Percentiles rank a stretch among this genome's conserved stretches.
Conservation (phyloP, 2,113 vertebrate genomes). For the Corythaeola cristata region DNA sequence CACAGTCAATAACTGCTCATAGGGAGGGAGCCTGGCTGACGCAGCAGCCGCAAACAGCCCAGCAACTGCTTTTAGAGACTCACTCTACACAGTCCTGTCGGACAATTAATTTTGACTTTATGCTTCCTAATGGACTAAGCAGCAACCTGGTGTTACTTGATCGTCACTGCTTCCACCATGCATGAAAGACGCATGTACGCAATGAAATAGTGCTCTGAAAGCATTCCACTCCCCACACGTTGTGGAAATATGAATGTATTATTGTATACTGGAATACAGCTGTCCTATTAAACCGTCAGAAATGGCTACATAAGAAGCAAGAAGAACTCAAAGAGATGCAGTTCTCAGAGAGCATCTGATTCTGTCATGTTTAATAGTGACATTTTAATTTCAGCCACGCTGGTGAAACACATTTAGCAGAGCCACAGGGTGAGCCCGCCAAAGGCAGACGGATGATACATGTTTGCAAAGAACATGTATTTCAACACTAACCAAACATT, state of each 20-base stretch:
- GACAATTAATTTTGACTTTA: conserved; percentile 43
- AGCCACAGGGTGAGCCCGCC: conserved; percentile 4
- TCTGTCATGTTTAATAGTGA: conserved; percentile 54
- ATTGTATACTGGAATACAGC: conserved; percentile 1
- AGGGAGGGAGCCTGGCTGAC: background rate
- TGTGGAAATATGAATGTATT: background rate
- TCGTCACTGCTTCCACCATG: background rate
- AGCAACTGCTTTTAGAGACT: conserved; percentile 12
- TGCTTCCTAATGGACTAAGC: conserved; percentile 10
- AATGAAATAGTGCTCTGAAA: background rate
- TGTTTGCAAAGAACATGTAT: background rate
- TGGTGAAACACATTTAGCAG: conserved; percentile 24
- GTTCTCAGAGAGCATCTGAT: conserved; percentile 22
- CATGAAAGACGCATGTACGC: background rate
- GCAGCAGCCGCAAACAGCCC: background rate
- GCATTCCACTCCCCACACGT: background rate
- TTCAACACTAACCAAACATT: conserved; percentile 40
- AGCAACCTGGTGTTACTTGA: background rate
- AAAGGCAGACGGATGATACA: conserved; percentile 7
- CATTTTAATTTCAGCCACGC: conserved; percentile 38
- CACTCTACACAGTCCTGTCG: background rate
- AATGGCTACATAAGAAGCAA: background rate
- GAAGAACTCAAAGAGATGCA: background rate
- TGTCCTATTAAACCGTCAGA: conserved; percentile 37
- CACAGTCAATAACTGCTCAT: background rate